These are phyloP conservation scores for Cheilosia vulpina DNA, from an alignment of 2,888 invertebrate genomes.

Conservation along the genomic window DNA sequence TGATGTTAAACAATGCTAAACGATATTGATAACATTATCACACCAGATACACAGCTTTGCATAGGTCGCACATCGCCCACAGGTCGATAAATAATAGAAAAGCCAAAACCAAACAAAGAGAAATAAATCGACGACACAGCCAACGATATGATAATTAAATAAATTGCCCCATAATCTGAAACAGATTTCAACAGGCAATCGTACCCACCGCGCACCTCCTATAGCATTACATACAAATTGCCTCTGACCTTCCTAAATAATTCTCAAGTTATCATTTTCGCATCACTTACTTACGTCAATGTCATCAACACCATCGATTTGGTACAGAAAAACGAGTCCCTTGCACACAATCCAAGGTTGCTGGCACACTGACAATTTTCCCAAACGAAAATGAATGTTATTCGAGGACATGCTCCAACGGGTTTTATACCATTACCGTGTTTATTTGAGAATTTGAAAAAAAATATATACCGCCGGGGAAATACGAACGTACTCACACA, in stretches of 20 bases:
- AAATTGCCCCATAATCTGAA: slow-evolving; percentile 47
- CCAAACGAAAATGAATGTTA: slow-evolving; percentile 59
- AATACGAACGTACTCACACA: slow-evolving; percentile 22
- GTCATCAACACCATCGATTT: slow-evolving; percentile 41
- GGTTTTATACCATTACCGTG: slow-evolving; percentile 52
- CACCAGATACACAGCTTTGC: neutral
- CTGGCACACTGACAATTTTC: slow-evolving; percentile 54
- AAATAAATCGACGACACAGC: slow-evolving; percentile 43
- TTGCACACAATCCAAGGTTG: slow-evolving; percentile 67
- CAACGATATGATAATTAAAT: slow-evolving; percentile 55
- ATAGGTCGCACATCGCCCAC: slow-evolving; percentile 1
- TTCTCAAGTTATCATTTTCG: slow-evolving; percentile 59
- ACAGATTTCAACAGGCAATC: slow-evolving; percentile 36
- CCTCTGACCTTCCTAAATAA: slow-evolving; percentile 67
- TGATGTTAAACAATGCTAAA: slow-evolving; percentile 15
- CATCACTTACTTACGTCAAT: slow-evolving; percentile 62
- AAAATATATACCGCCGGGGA: neutral
- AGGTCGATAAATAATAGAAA: slow-evolving; percentile 63
- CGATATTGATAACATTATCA: neutral
- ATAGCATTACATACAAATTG: slow-evolving; percentile 27
- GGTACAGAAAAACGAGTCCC: slow-evolving; percentile 17
- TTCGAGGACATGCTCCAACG: slow-evolving; percentile 54
- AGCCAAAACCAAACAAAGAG: slow-evolving; percentile 19
- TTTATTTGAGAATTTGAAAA: neutral
- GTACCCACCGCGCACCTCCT: neutral